A percentile compares a stretch with the other conserved stretches of the same genome.
These are phyloP conservation scores for Callionymus lyra DNA, from an alignment of 2,113 vertebrate genomes.

Conservation along the genomic window DNA sequence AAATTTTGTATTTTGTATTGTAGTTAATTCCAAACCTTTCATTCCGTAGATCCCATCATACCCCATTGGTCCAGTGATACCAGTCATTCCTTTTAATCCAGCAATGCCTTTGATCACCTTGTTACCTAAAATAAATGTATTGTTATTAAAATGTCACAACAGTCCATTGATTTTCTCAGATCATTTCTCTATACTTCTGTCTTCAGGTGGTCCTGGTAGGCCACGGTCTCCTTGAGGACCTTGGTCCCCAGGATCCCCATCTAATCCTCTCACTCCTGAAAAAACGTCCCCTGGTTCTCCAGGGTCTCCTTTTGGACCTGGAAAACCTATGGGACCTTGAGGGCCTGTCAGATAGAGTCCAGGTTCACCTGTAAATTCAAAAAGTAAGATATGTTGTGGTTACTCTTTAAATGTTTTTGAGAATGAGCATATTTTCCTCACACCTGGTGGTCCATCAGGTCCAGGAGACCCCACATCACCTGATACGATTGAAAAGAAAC, in stretches of 20 bases:
- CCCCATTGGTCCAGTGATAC: conserved; percentile 28
- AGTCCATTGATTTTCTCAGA: background rate
- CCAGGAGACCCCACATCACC: conserved; percentile 40
- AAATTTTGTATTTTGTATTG: background rate
- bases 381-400: background rate
- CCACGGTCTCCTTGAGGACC: conserved; percentile 74
- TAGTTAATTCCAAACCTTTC: conserved; percentile 36
- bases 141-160: background rate
- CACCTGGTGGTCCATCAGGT: conserved; percentile 38
- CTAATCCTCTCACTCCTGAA: conserved; percentile 61
- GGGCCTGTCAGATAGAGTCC: conserved; percentile 39
- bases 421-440: background rate
- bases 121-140: conserved; percentile 16
- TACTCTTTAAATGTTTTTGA: background rate
- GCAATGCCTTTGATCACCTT: conserved; percentile 29
- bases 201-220: conserved; percentile 58
- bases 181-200: conserved; percentile 31
- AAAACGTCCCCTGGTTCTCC: conserved; percentile 70
- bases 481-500: conserved; percentile 5
- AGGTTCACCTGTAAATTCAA: conserved; percentile 10
- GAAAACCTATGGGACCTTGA: conserved; percentile 68
- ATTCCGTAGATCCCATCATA: conserved; percentile 30
- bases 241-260: conserved; percentile 67
- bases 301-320: conserved; percentile 75
- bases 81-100: conserved; percentile 42